Evolutionary conservation across 2,888 invertebrate species (phyloP), one percentile per base, ranked within the genome.

Genomic region (Rhamphomyia laevipes): DNA sequence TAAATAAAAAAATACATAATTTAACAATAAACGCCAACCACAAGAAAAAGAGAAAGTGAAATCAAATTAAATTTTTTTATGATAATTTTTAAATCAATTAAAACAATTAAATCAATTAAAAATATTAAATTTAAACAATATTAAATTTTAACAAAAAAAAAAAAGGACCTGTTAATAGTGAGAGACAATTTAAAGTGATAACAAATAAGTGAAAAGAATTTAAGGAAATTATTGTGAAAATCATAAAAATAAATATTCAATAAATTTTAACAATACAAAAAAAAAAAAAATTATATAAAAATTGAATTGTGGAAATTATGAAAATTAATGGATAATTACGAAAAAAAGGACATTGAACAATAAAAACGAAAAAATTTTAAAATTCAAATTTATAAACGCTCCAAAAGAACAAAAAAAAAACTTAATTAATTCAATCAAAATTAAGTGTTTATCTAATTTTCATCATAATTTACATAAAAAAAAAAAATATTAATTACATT

Each of bases 321-420:
- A 46, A 43, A 43, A 46, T 40, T 38, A 50, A 44, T 48, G 45
- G 47, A 44, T 45, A 37, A 33, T 47, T 7, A 16, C 13, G 35
- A 43, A n/a, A 42, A 43, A 15, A 12, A 47, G 11, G 11, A 43
- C 43, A 17, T 33, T 10, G 4, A 43, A 30, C 1, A 42, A 33
- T 16, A 35, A 27, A 31, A 35, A 21, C 10, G 43, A 17, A 42
- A 45, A 41, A 41, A 35, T 45, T 15, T 52, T 49, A 42, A 54
- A 51, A 54, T 52, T 53, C 50, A 52, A 56, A 54, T 54, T 58
- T 56, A 56, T 58, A 58, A 56, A 57, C 57, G 57, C 57, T 58
- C 57, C 55, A 55, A 46, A 40, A 35, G 48, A 40, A 48, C 47
- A 49, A 47, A 48, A 50, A 33, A 50, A 45, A 41, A 50, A n/a